Evolutionary conservation across 2,113 vertebrate genomes (phyloP), one percentile per base, ranked within the genome.

Genomic region (Lepus timidus): DNA sequence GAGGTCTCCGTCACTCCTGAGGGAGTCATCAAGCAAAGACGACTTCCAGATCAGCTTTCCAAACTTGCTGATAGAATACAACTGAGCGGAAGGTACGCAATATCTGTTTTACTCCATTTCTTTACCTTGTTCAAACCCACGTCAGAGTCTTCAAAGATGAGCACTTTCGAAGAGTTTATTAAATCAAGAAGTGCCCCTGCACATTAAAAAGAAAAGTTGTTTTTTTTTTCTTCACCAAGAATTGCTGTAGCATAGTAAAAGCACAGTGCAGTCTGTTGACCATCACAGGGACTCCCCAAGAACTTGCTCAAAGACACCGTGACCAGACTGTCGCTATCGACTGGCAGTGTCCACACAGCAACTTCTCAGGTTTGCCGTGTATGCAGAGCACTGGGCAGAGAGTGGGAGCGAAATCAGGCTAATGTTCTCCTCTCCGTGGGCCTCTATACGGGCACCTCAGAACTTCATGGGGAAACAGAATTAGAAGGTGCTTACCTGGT

Each of bases 1-100:
- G 99, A 99, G 96, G 99, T 99, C 71, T 99, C 99, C 1, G 99
- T 99, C 98, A 99, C 99, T 0, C 99, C 99, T 0, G 99, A 99
- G 97, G 99, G 99, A 31, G 99, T 99, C 39, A 99, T 99, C 98
- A 99, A 99, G 85, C 99, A 99, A 95, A 98, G 99, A 61, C 97
- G 99, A 67, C 98, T 99, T 90, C 99, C 99, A 1, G 99, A 99
- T 95, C 99, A 99, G 97, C 98, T 99, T 0, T 99, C 99, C 75
- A 99, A 99, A 96, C 99, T 99, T 64, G 99, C 99, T 0, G 99
- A 99, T 97, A 98, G 99, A 96, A 99, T 99, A 97, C 99, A 99
- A 61, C 99, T 99, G 70, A 99, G 99, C 29, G 99, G 99, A 97
- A 99, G 99, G 99, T 99, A 97, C 6, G 5, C 2, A 0, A 13